phyloP scores from a whole-genome alignment of 2,888 invertebrate genomes.

The Volucella inanis region DNA sequence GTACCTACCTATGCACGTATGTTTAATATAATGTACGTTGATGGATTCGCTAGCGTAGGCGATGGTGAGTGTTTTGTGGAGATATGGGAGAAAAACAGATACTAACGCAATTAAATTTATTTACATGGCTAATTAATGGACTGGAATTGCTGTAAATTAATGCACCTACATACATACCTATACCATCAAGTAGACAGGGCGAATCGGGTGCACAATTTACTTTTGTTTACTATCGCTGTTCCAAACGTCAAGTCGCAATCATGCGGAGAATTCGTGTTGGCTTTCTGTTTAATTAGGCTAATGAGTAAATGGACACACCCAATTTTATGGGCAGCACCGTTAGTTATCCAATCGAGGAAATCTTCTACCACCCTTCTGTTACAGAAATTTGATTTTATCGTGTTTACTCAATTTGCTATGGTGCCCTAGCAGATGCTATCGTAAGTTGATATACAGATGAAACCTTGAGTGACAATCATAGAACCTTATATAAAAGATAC shows the following conservation, averaged over 20 bases:
- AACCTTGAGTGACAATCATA: no score
- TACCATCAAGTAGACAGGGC: slow-evolving; percentile 3
- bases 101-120: slow-evolving; percentile 71
- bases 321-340: slow-evolving; percentile 2
- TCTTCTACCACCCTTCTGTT: not conserved
- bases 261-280: slow-evolving; percentile 68
- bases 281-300: slow-evolving; percentile 70
- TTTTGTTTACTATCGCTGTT: slow-evolving; percentile 62
- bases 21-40: not conserved
- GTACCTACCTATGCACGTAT: no score
- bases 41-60: slow-evolving; percentile 31
- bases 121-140: slow-evolving; percentile 70
- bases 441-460: no score
- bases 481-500: no score
- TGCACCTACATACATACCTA: slow-evolving; percentile 23
- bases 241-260: slow-evolving; percentile 70
- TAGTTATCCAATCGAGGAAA: slow-evolving; percentile 27
- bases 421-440: slow-evolving; percentile 14
- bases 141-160: slow-evolving; percentile 72
- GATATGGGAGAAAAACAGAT: slow-evolving; percentile 45
- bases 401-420: slow-evolving; percentile 1
- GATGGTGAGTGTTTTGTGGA: slow-evolving; percentile 3
- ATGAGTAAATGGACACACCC: slow-evolving; percentile 63
- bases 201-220: slow-evolving; percentile 45
- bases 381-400: slow-evolving; percentile 10